Evolutionary conservation across 2,113 vertebrate species (phyloP).

Genomic region (Peromyscus polionotus): DNA sequence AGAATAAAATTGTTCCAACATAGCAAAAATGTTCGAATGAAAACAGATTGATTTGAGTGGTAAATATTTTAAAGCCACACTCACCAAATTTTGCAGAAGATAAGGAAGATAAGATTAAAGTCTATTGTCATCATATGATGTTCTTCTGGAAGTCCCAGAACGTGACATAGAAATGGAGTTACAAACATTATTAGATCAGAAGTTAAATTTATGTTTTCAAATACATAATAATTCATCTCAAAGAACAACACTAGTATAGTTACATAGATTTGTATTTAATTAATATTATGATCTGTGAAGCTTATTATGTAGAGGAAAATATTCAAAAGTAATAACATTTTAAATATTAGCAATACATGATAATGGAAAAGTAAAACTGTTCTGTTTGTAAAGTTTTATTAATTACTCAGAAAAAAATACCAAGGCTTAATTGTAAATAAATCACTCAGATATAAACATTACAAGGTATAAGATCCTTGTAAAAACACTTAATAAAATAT

Average conservation of each 20-base stretch:
- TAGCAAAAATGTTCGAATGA: too few relatives aligned
- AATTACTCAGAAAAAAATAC: neutral
- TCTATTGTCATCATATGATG: too few relatives aligned
- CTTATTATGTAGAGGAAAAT: neutral
- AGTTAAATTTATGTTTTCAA: neutral
- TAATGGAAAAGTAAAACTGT: neutral
- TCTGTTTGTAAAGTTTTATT: neutral
- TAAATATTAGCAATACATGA: neutral
- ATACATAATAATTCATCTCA: neutral
- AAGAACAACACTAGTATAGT: neutral
- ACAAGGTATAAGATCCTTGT: neutral
- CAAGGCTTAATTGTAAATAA: neutral
- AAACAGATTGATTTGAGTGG: neutral
- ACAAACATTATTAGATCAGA: neutral
- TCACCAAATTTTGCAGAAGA: neutral
- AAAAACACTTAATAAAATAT: neutral
- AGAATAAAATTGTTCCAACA: neutral
- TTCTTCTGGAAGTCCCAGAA: neutral
- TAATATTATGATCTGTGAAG: neutral
- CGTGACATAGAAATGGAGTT: neutral
- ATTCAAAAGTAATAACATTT: neutral
- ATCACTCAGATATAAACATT: neutral
- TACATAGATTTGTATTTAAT: neutral
- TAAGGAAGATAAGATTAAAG: neutral
- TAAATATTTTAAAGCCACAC: neutral